Evolutionary conservation across 2,888 invertebrate genomes (phyloP), one percentile per base, ranked within the genome.

Genomic region (Saturnia japonica): DNA sequence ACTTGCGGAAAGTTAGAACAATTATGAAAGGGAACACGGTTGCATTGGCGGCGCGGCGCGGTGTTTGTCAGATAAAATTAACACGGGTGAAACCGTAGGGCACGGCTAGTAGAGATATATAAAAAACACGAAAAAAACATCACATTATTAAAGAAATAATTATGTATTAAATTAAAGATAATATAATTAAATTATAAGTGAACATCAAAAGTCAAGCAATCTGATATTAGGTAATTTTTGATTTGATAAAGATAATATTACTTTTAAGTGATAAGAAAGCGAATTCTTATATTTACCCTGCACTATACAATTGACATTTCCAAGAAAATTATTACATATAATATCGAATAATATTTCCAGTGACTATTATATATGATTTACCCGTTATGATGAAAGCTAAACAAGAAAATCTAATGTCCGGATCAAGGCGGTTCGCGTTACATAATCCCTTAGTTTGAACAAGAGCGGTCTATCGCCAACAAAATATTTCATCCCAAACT

Each of bases 381-480:
- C 40, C 6, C 64, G n/a, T 64, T 64, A n/a, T 64, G 40, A 64
- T 64, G n/a, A 64, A 64, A 40, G 14, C 34, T 28, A 62, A 62
- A 62, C 60, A 62, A 62, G 19, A 40, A 64, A 64, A 64, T 40
- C 40, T 40, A 40, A 64, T 64, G 64, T 64, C 40, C 34, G 64
- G 34, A 40, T 64, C 12, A 19, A 64, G 64, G n/a, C 40, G 64
- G 34, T 1, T 19, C 40, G 34, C 40, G 64, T 64, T 64, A 64
- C 64, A 40, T 19, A 64, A 64, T 19, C 60, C 60, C 19, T 62
- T 62, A 40, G 40, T 64, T 19, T n/a, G 34, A 64, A 64, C 34
- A 40, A n/a, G 64, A 64, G n/a, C 40, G 40, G 40, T 19, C 64
- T 64, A 40, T 28, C 6, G 28, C 60, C 60, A 62, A 64, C 19